phyloP scores from a whole-genome alignment of 2,797 vertebrate species.

The Tiaroga cobitis region DNA sequence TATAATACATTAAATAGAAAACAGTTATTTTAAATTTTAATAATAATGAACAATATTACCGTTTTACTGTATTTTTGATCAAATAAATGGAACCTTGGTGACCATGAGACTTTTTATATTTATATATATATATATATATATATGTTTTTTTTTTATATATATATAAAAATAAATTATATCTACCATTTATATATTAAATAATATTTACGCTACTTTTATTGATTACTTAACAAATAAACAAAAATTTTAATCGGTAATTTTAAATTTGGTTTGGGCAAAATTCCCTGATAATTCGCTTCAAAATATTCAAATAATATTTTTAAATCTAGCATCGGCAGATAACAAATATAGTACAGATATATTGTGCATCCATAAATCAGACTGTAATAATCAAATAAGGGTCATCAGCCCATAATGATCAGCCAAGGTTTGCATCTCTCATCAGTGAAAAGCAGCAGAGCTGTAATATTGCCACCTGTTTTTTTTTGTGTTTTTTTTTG shows the following conservation, averaged over 20 bases:
- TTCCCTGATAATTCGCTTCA: too few relatives aligned
- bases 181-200: background rate
- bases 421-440: background rate
- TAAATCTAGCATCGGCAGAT: background rate
- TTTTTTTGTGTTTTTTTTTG: background rate
- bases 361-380: background rate
- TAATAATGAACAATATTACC: background rate
- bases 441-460: background rate
- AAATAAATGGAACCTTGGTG: background rate
- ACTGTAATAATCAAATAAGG: background rate
- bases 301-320: background rate
- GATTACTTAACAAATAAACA: background rate
- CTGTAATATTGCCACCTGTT: constrained; percentile 8
- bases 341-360: background rate
- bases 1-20: background rate
- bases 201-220: background rate
- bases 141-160: too few relatives aligned
- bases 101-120: too few relatives aligned
- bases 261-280: background rate
- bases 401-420: background rate
- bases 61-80: background rate
- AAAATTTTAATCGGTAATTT: background rate
- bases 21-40: background rate
- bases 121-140: too few relatives aligned
- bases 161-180: background rate